A percentile compares a stretch with the other conserved stretches of the same genome.
phyloP scores from a whole-genome alignment of 2,797 vertebrate species.

The Mycteria americana region DNA sequence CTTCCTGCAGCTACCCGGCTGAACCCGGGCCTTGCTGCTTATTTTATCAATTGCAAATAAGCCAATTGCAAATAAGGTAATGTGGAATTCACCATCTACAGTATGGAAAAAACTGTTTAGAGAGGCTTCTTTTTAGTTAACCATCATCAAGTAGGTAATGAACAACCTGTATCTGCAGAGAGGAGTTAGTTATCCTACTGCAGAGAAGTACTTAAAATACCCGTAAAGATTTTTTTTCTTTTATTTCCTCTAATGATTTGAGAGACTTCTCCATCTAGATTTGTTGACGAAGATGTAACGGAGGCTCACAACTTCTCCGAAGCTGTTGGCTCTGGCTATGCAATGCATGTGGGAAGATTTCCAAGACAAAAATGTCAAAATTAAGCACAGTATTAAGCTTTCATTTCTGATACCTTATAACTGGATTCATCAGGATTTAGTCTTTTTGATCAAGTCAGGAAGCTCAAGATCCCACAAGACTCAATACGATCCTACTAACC shows the following conservation, averaged over 20 bases:
- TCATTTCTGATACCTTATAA: slow-evolving; percentile 41
- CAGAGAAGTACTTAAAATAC: background rate
- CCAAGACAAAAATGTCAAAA: slow-evolving; percentile 5
- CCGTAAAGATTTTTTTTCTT: background rate
- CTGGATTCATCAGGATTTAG: slow-evolving; percentile 50
- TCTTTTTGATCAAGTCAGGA: slow-evolving; percentile 23
- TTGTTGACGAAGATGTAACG: background rate
- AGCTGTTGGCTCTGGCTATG: background rate
- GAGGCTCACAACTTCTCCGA: background rate
- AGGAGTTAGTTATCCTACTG: background rate
- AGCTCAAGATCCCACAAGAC: background rate
- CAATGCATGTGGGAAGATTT: background rate
- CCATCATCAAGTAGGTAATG: background rate
- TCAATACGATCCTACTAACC: background rate
- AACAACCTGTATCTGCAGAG: background rate
- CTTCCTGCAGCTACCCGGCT: background rate
- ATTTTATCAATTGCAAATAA: background rate
- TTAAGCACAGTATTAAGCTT: slow-evolving; percentile 28
- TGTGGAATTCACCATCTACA: background rate
- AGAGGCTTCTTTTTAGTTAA: background rate
- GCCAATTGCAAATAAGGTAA: too few species aligned
- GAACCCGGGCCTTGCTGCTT: background rate
- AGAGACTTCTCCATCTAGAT: background rate
- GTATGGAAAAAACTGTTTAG: background rate
- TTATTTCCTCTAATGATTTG: background rate